Conservation (phyloP, 2,113 vertebrate species). For the Protobothrops mucrosquamatus region DNA sequence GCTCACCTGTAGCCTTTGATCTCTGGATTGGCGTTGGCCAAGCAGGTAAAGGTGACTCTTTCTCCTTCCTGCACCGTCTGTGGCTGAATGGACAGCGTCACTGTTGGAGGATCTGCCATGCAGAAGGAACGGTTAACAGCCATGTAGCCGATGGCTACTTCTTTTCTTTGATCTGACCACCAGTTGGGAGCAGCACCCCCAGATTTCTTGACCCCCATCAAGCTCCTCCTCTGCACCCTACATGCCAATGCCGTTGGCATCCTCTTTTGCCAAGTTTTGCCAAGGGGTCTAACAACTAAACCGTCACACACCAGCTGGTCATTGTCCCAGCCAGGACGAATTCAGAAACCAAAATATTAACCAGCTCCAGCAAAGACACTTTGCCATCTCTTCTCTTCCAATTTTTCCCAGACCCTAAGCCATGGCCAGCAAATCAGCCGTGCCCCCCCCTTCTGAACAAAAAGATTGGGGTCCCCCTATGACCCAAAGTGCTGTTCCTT, state of each 20-base stretch:
- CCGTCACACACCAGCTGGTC: neutral
- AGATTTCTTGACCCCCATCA: neutral
- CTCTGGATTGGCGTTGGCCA: constrained; percentile 89
- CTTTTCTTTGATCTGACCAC: neutral
- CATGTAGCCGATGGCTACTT: neutral
- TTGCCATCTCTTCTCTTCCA: neutral
- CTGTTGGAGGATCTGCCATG: constrained; percentile 82
- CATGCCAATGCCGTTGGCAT: neutral
- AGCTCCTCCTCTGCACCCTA: neutral
- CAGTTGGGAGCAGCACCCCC: neutral
- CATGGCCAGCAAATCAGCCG: neutral
- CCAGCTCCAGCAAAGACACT: neutral
- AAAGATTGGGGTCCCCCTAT: neutral
- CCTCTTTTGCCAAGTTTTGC: neutral
- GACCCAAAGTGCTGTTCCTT: constrained; percentile 44
- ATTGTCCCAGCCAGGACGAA: neutral
- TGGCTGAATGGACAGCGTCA: constrained; percentile 90
- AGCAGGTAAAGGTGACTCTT: constrained; percentile 88
- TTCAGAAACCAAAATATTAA: neutral
- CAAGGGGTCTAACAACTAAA: neutral
- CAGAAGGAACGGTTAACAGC: neutral
- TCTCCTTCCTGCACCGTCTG: constrained; percentile 92
- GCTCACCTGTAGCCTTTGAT: constrained; percentile 91
- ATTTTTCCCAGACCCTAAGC: neutral
- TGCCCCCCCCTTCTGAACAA: neutral